Evolutionary conservation across 2,113 vertebrate species (phyloP).

Genomic region (Myocastor coypus): DNA sequence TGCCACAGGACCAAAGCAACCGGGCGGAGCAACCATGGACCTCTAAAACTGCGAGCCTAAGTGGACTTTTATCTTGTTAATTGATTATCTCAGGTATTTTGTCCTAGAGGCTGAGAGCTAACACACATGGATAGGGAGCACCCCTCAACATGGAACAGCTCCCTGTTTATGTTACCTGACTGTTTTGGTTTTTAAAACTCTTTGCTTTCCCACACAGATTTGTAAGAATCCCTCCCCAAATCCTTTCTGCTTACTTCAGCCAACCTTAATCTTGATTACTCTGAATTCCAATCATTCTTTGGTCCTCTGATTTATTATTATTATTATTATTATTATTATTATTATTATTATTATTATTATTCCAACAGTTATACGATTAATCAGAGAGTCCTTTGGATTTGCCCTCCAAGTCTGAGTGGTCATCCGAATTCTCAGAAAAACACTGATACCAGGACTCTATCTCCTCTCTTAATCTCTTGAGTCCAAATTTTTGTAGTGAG

Average conservation of each 20-base stretch:
- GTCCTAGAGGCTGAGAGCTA: neutral
- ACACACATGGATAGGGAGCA: neutral
- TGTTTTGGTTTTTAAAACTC: neutral
- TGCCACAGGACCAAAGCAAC: neutral
- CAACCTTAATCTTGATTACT: neutral
- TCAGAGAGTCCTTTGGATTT: neutral
- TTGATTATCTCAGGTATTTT: neutral
- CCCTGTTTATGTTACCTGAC: neutral
- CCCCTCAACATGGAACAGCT: neutral
- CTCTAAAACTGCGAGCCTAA: neutral
- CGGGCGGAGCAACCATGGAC: neutral
- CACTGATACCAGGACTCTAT: neutral
- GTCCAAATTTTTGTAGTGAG: constrained; percentile 24
- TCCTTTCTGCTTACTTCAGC: neutral
- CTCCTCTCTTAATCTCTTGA: neutral
- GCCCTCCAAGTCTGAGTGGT: neutral
- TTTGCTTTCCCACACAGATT: constrained; percentile 1
- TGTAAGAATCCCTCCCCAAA: neutral
- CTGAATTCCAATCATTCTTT: neutral
- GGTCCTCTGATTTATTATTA: too few species aligned
- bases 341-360: too few species aligned
- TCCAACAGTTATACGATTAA: neutral
- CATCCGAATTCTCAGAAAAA: constrained; percentile 36
- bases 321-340: too few species aligned
- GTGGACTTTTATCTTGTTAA: neutral